Evolutionary conservation across 2,888 invertebrate species (phyloP).

Genomic region (Agapostemon virescens): DNA sequence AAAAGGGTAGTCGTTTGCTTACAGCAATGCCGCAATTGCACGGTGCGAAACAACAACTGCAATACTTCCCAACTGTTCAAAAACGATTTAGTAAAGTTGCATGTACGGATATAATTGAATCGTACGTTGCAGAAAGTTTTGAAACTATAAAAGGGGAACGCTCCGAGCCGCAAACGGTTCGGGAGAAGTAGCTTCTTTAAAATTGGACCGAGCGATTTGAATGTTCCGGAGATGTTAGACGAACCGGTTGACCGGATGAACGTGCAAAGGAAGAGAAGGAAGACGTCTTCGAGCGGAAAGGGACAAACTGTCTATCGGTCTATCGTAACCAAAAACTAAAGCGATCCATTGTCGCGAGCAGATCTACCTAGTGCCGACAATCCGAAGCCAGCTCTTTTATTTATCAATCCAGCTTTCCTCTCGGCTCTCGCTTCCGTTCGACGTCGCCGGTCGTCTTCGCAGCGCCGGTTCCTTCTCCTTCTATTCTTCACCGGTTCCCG

Average conservation of each 20-base stretch:
- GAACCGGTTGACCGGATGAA: too few species aligned
- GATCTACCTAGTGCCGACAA: neutral
- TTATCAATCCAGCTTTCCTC: neutral
- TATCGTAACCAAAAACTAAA: neutral
- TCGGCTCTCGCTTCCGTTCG: neutral
- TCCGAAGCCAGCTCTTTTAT: neutral
- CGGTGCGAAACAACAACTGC: too few species aligned
- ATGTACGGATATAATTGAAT: too few species aligned
- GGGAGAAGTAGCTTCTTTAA: neutral
- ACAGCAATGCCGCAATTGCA: too few species aligned
- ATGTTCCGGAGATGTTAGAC: neutral
- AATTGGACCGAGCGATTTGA: neutral
- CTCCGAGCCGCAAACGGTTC: too few species aligned
- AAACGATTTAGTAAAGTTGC: too few species aligned
- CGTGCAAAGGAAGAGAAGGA: neutral
- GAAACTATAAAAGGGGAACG: too few species aligned
- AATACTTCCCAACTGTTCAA: too few species aligned
- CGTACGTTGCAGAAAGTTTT: too few species aligned
- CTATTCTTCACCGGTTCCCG: slow-evolving; percentile 13
- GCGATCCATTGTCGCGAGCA: neutral
- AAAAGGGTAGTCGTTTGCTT: too few species aligned
- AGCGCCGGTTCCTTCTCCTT: neutral
- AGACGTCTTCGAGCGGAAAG: neutral
- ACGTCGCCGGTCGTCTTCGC: neutral
- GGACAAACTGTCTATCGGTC: neutral